These are phyloP conservation scores for Diploscapter pachys DNA, from an alignment of 1,140 invertebrate genomes.

Conservation along the genomic window DNA sequence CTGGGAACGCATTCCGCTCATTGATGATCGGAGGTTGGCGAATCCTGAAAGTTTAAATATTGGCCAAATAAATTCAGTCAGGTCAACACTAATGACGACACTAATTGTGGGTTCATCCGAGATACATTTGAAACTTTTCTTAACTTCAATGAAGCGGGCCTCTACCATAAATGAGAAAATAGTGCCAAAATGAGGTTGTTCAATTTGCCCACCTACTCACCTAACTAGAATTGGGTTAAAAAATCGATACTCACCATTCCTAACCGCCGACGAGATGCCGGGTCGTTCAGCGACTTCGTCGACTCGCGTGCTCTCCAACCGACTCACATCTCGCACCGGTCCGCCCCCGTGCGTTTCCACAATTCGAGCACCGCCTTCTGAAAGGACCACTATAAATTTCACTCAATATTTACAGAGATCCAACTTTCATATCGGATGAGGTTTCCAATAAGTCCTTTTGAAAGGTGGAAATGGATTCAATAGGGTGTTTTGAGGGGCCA, in stretches of 20 bases:
- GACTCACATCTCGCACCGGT: conserved; percentile 18
- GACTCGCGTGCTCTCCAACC: conserved; percentile 25
- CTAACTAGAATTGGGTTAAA: no score
- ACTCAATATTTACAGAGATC: no score
- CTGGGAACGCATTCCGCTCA: background rate
- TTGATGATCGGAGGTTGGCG: background rate
- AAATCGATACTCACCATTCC: conserved; percentile 5
- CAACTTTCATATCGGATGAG: no score
- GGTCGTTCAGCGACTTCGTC: conserved; percentile 20
- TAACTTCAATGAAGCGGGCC: background rate
- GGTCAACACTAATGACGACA: background rate
- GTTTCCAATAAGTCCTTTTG: no score
- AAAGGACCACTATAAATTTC: background rate
- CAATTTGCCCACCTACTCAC: no score
- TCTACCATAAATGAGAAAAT: no score
- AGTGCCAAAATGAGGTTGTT: no score
- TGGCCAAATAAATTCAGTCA: no score
- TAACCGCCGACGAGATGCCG: conserved; percentile 20
- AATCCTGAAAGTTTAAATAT: no score
- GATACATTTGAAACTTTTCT: conserved; percentile 13
- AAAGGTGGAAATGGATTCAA: no score
- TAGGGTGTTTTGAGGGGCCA: no score
- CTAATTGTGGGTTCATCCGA: conserved; percentile 26
- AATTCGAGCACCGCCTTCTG: conserved; percentile 47
- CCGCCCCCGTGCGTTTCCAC: conserved; percentile 53